phyloP scores from a whole-genome alignment of 1,140 invertebrate species.

The Pseudomyrmex gracilis region DNA sequence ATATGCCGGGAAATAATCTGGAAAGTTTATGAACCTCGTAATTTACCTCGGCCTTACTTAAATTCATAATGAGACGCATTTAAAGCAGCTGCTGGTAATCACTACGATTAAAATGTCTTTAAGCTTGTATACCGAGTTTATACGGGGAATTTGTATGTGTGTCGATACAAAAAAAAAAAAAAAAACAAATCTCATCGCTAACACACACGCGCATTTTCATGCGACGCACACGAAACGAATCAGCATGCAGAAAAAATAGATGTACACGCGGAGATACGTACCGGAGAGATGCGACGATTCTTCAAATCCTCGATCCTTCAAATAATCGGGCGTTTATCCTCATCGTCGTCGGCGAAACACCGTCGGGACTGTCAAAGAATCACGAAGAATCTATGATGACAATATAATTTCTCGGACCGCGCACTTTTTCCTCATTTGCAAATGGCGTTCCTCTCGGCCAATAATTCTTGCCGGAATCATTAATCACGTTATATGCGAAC shows the following conservation, averaged over 20 bases:
- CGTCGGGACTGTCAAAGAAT: conserved; percentile 13
- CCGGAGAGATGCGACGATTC: neutral
- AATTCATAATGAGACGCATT: conserved; percentile 77
- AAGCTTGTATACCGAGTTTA: conserved; percentile 60
- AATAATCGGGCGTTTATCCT: neutral
- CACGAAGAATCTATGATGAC: conserved; percentile 43
- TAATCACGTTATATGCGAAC: conserved; percentile 54
- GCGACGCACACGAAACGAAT: neutral
- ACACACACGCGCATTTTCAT: neutral
- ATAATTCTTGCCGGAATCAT: conserved; percentile 56
- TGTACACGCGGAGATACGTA: neutral
- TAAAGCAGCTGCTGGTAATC: conserved; percentile 80
- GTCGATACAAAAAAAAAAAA: too few relatives aligned
- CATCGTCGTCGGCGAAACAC: conserved; percentile 11
- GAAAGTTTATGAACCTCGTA: conserved; percentile 74
- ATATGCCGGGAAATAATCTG: conserved; percentile 66
- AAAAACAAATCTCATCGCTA: too few relatives aligned
- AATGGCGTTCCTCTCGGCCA: conserved; percentile 34
- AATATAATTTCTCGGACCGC: conserved; percentile 34
- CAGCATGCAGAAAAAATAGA: conserved; percentile 11
- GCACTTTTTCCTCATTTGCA: conserved; percentile 56
- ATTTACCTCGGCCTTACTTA: conserved; percentile 74
- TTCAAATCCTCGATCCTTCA: conserved; percentile 17
- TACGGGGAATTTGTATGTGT: too few relatives aligned
- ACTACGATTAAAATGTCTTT: conserved; percentile 77